Percentiles rank a stretch among this genome's conserved stretches.
phyloP scores from a whole-genome alignment of 2,888 invertebrate species.

The Ophion costatus region DNA sequence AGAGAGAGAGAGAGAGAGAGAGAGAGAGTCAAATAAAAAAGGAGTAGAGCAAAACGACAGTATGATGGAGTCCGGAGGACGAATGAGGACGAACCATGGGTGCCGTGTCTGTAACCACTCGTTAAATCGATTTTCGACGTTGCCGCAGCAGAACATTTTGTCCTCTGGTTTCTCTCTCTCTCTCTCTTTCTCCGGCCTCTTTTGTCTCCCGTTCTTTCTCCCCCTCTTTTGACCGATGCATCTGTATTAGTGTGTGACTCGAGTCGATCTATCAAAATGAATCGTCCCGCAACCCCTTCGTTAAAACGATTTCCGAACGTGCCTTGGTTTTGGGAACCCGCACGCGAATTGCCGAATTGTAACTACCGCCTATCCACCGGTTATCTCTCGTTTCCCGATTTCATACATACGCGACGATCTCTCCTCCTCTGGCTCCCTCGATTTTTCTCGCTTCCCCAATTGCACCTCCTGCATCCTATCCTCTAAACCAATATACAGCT shows the following conservation, averaged over 20 bases:
- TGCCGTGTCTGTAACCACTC: constrained; percentile 65
- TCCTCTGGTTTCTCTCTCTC: constrained; percentile 37
- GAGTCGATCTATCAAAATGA: constrained; percentile 65
- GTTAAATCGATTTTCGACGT: constrained; percentile 67
- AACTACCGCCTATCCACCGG: constrained; percentile 44
- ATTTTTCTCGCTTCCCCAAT: constrained; percentile 49
- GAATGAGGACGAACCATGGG: constrained; percentile 52
- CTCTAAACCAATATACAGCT: constrained; percentile 10
- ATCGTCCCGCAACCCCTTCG: constrained; percentile 63
- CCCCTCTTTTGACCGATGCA: constrained; percentile 30
- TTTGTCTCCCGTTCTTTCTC: constrained; percentile 21
- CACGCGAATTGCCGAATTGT: constrained; percentile 64
- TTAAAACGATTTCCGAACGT: constrained; percentile 70
- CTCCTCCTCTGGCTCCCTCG: background rate
- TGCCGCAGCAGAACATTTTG: constrained; percentile 59
- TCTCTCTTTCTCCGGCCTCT: constrained; percentile 13
- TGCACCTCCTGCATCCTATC: constrained; percentile 26
- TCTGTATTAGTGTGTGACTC: constrained; percentile 48
- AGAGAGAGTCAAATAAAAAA: constrained; percentile 12
- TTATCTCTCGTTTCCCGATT: constrained; percentile 25
- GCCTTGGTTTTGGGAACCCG: constrained; percentile 62
- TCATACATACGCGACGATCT: background rate
- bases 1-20: constrained; percentile 17
- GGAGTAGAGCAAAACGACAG: constrained; percentile 31
- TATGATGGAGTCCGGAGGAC: constrained; percentile 30